Evolutionary conservation across 2,113 vertebrate genomes (phyloP).

Genomic region (Oreotrochilus melanogaster): DNA sequence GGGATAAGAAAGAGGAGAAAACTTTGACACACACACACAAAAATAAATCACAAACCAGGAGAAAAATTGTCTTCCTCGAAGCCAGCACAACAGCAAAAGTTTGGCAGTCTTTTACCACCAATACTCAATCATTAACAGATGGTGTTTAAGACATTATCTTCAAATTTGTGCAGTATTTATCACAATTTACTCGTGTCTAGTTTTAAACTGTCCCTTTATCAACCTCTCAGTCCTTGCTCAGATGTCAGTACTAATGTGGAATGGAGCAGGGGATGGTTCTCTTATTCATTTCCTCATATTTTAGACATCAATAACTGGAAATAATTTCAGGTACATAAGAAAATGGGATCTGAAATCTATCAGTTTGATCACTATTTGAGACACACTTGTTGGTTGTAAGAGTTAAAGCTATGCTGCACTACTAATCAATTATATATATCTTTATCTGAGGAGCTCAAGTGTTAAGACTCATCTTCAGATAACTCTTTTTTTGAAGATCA

Average conservation of each 20-base stretch:
- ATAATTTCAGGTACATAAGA: background rate
- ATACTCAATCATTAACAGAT: background rate
- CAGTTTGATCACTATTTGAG: background rate
- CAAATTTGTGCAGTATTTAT: background rate
- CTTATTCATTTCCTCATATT: background rate
- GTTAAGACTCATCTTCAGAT: background rate
- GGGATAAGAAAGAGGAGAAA: background rate
- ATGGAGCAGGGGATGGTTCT: rapidly evolving
- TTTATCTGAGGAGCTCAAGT: background rate
- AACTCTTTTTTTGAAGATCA: background rate
- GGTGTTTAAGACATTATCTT: background rate
- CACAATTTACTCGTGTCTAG: background rate
- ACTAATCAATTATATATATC: background rate
- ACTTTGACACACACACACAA: background rate
- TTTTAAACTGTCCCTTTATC: background rate
- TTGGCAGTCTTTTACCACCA: background rate
- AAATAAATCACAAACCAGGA: background rate
- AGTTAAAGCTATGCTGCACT: background rate
- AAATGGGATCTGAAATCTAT: background rate
- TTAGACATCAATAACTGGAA: background rate
- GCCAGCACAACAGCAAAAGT: background rate
- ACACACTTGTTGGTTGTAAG: background rate
- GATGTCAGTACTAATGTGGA: background rate
- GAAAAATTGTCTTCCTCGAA: background rate
- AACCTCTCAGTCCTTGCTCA: background rate